Conservation (phyloP, 1,140 invertebrate species). For the Tetramorium simillimum region DNA sequence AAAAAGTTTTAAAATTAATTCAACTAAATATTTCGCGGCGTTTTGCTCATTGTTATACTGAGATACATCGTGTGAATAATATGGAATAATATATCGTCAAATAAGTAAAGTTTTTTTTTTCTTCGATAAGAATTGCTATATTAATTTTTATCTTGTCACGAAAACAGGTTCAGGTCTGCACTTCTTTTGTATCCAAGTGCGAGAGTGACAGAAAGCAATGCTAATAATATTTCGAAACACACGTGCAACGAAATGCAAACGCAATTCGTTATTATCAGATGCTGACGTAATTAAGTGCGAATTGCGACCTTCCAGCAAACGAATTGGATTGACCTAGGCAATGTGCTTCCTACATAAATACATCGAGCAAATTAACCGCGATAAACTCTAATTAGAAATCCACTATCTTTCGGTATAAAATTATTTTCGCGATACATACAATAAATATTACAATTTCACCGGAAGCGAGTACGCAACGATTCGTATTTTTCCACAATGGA, state of each 20-base stretch:
- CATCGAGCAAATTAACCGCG: conserved; percentile 47
- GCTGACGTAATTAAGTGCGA: conserved; percentile 64
- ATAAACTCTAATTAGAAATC: conserved; percentile 30
- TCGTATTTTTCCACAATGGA: not conserved
- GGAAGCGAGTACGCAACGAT: not conserved
- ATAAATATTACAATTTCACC: not conserved
- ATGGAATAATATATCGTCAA: not conserved
- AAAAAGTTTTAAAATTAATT: not conserved
- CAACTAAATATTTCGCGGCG: not conserved
- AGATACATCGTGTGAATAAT: not conserved
- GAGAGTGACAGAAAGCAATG: not conserved
- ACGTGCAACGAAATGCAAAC: not conserved
- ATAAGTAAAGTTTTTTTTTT: not conserved
- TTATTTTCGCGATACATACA: not conserved
- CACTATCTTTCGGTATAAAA: not conserved
- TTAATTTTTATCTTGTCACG: not conserved
- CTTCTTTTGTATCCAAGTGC: too few relatives aligned
- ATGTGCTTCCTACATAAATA: conserved; percentile 51
- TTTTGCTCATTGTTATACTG: not conserved
- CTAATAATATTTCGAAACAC: not conserved
- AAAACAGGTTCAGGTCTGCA: not conserved
- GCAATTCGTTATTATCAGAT: conserved; percentile 54
- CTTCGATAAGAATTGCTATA: not conserved
- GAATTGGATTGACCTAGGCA: conserved; percentile 72
- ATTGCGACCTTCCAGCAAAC: conserved; percentile 57